Conservation (phyloP, 2,888 invertebrate species). For the Amblyteles armatorius region DNA sequence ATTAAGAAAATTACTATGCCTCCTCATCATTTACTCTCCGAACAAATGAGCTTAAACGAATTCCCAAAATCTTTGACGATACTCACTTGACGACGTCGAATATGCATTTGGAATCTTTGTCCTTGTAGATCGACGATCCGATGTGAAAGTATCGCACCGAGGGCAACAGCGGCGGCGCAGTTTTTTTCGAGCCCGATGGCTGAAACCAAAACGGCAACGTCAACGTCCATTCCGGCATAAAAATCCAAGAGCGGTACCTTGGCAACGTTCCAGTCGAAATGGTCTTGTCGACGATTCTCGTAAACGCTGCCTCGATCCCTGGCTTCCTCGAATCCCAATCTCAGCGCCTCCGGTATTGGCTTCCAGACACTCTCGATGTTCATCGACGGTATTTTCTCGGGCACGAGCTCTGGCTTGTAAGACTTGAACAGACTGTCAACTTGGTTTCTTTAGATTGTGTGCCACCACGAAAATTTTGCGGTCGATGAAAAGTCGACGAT, state of each 20-base stretch:
- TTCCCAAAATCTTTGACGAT: neutral
- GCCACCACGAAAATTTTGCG: neutral
- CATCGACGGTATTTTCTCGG: constrained; percentile 79
- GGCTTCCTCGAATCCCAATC: constrained; percentile 76
- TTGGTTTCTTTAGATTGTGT: neutral
- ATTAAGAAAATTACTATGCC: neutral
- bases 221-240: neutral
- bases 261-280: constrained; percentile 75
- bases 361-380: constrained; percentile 82
- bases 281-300: constrained; percentile 52
- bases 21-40: neutral
- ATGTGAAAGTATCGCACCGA: constrained; percentile 80
- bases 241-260: constrained; percentile 39
- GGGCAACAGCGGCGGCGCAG: constrained; percentile 74
- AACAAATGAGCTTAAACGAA: neutral
- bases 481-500: neutral
- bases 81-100: constrained; percentile 78
- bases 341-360: constrained; percentile 77
- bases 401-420: constrained; percentile 82
- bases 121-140: constrained; percentile 78
- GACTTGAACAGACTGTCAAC: constrained; percentile 80
- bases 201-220: constrained; percentile 43
- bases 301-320: constrained; percentile 72
- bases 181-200: constrained; percentile 61
- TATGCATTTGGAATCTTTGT: constrained; percentile 76